These are phyloP conservation scores for Temnothorax curvispinosus DNA, from an alignment of 1,140 invertebrate genomes.

Conservation along the genomic window DNA sequence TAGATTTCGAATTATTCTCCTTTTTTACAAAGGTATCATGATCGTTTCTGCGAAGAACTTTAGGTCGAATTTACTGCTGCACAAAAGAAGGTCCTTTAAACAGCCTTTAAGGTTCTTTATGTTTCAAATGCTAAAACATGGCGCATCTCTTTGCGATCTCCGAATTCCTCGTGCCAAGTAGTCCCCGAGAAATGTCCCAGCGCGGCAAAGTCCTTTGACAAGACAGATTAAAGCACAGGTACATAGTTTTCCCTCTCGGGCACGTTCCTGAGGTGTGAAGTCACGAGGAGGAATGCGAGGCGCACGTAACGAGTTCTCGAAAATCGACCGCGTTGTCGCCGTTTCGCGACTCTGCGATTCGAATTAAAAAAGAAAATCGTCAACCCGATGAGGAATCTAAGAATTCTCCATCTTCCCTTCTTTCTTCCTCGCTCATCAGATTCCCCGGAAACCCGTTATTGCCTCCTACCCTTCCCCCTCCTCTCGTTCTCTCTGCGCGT, in stretches of 20 bases:
- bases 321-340: background rate
- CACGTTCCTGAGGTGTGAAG: conserved; percentile 62
- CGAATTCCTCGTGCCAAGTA: background rate
- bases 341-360: background rate
- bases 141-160: background rate
- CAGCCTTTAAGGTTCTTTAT: no score
- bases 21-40: background rate
- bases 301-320: conserved; percentile 21
- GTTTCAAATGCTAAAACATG: background rate
- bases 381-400: conserved; percentile 1
- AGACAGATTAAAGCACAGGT: conserved; percentile 57
- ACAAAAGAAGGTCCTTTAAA: background rate
- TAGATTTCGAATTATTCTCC: background rate
- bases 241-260: conserved; percentile 40
- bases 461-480: conserved; percentile 25
- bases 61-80: background rate
- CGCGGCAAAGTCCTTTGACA: conserved; percentile 22
- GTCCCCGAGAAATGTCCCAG: background rate
- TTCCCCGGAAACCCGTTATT: conserved; percentile 68
- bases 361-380: conserved; percentile 7
- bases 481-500: conserved; percentile 35
- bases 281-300: conserved; percentile 39
- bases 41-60: background rate
- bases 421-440: conserved; percentile 34
- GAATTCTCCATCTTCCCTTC: background rate